These are phyloP conservation scores for Plutella xylostella DNA, from an alignment of 2,888 invertebrate genomes.

Conservation along the genomic window DNA sequence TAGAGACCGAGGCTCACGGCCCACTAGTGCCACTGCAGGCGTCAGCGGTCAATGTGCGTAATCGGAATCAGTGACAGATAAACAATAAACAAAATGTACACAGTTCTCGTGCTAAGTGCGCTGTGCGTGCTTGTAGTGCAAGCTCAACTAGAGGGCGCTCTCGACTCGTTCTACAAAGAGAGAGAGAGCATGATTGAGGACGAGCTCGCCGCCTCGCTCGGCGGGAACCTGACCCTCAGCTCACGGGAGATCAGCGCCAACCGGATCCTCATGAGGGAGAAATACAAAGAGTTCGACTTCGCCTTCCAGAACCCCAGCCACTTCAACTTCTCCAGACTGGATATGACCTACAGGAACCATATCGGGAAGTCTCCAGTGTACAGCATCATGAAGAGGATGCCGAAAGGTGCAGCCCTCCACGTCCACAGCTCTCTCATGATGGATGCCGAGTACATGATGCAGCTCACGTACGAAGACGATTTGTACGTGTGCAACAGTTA, in stretches of 20 bases:
- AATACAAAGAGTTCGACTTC: constrained; percentile 58
- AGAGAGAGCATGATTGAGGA: constrained; percentile 33
- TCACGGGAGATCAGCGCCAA: constrained; percentile 64
- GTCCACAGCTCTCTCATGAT: constrained; percentile 75
- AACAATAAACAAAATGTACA: constrained; percentile 18
- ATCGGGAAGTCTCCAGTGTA: constrained; percentile 76
- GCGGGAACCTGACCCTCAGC: constrained; percentile 54
- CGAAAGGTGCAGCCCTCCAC: constrained; percentile 81
- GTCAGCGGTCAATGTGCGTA: not conserved
- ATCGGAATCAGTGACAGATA: constrained; percentile 7
- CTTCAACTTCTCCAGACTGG: constrained; percentile 75
- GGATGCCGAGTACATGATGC: constrained; percentile 69
- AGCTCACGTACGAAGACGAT: constrained; percentile 72
- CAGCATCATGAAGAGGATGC: constrained; percentile 74
- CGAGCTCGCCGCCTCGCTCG: constrained; percentile 58
- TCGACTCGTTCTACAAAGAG: constrained; percentile 26
- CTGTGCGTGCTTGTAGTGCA: constrained; percentile 21
- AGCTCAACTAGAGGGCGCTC: constrained; percentile 25
- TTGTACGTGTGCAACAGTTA: constrained; percentile 64
- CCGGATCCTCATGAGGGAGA: constrained; percentile 67
- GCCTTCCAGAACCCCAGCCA: constrained; percentile 54
- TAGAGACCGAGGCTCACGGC: not conserved
- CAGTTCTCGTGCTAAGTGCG: constrained; percentile 13
- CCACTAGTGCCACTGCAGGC: not conserved
- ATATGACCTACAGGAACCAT: constrained; percentile 69